Conservation (phyloP, 2,888 invertebrate genomes). For the Mechanitis mazaeus region DNA sequence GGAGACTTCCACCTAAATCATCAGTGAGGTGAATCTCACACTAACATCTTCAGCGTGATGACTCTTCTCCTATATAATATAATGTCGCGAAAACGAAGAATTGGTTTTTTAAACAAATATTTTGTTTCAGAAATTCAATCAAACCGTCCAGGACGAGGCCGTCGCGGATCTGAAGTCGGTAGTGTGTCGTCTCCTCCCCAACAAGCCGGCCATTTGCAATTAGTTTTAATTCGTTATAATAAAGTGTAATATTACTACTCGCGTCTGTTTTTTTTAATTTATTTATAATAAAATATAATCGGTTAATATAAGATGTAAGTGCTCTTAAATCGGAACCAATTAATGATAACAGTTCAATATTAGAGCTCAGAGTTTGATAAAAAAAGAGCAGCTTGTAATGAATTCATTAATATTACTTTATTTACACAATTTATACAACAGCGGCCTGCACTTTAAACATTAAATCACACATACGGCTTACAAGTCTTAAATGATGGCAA, state of each 20-base stretch:
- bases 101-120: neutral
- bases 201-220: constrained; percentile 51
- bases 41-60: constrained; percentile 18
- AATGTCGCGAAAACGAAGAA: too few species aligned
- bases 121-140: constrained; percentile 73
- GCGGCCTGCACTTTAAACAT: too few species aligned
- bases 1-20: too few species aligned
- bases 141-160: constrained; percentile 72
- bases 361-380: too few species aligned
- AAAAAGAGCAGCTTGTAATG: too few species aligned
- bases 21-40: too few species aligned
- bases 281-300: too few species aligned
- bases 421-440: constrained; percentile 21
- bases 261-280: constrained; percentile 4
- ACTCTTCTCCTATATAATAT: neutral
- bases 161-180: constrained; percentile 74
- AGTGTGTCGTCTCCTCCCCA: constrained; percentile 66
- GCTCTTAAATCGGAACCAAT: too few species aligned
- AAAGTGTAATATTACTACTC: constrained; percentile 12
- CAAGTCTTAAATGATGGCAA: too few species aligned
- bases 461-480: too few species aligned
- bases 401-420: constrained; percentile 22
- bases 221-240: constrained; percentile 24
- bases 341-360: too few species aligned
- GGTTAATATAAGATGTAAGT: too few species aligned